Percentiles rank a stretch among this genome's conserved stretches.
phyloP scores from a whole-genome alignment of 2,113 vertebrate genomes.

The Plecturocebus donacophilus region DNA sequence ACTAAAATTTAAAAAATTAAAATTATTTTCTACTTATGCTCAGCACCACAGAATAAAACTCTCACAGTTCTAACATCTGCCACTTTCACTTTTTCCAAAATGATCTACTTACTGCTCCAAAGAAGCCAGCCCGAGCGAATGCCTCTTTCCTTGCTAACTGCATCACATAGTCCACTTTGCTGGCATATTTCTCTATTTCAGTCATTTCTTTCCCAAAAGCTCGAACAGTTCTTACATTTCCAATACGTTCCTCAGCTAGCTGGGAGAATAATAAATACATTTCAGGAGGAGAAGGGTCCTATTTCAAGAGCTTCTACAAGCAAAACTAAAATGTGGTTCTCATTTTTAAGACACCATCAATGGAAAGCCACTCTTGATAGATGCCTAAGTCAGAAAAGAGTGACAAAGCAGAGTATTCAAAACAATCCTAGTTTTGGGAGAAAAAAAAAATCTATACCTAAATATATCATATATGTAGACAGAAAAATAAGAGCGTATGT shows the following conservation, averaged over 20 bases:
- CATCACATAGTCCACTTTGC: conserved; percentile 89
- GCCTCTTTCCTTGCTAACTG: conserved; percentile 92
- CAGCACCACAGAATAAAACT: background rate
- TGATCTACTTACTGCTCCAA: conserved; percentile 90
- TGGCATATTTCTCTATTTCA: conserved; percentile 90
- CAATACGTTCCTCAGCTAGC: conserved; percentile 97
- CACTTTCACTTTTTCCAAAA: background rate
- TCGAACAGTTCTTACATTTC: conserved; percentile 96
- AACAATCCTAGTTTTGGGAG: background rate
- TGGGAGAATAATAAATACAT: conserved; percentile 71
- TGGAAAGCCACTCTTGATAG: background rate
- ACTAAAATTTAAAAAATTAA: background rate
- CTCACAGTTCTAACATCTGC: background rate
- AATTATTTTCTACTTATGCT: background rate
- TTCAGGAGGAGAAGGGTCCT: background rate
- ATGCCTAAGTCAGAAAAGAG: background rate
- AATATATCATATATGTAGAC: background rate
- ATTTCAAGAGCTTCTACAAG: background rate
- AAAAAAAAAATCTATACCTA: background rate
- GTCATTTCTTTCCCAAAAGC: conserved; percentile 95
- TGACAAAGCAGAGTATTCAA: background rate
- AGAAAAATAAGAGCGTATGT: background rate
- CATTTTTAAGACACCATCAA: background rate
- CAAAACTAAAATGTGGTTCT: background rate
- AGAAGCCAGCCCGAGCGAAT: conserved; percentile 91